Conservation (phyloP, 2,888 invertebrate species). For the Helobdella robusta region DNA sequence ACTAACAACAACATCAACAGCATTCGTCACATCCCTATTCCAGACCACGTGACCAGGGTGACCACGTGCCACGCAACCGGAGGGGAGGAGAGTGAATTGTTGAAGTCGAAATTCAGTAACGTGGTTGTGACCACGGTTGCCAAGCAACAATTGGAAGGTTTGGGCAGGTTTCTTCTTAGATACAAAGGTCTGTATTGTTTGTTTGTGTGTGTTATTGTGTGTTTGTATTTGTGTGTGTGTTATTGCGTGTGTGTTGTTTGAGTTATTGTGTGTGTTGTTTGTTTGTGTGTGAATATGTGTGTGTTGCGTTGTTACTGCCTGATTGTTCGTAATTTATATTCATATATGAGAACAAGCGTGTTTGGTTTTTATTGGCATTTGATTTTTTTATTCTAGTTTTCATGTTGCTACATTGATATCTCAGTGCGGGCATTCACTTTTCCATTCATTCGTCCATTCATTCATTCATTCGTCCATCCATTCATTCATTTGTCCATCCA, state of each 20-base stretch:
- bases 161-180: constrained; percentile 17
- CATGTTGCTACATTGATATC: no score
- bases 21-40: background rate
- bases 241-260: background rate
- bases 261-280: no score
- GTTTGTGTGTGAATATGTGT: no score
- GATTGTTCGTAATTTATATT: no score
- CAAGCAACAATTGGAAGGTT: background rate
- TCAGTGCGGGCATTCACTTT: no score
- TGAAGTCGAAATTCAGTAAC: background rate
- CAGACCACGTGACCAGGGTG: constrained; percentile 12
- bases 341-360: no score
- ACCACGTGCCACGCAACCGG: constrained; percentile 3
- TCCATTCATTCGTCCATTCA: no score
- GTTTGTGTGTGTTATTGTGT: background rate
- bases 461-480: no score
- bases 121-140: background rate
- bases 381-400: no score
- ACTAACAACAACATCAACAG: background rate
- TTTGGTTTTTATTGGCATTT: no score
- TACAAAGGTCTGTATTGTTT: constrained; percentile 1
- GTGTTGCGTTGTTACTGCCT: no score
- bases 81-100: constrained; percentile 3
- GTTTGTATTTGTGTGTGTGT: background rate
- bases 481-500: no score